Percentiles rank a stretch among this genome's conserved stretches.
Conservation (phyloP, 2,888 invertebrate species). For the Cacoxenus indagator region DNA sequence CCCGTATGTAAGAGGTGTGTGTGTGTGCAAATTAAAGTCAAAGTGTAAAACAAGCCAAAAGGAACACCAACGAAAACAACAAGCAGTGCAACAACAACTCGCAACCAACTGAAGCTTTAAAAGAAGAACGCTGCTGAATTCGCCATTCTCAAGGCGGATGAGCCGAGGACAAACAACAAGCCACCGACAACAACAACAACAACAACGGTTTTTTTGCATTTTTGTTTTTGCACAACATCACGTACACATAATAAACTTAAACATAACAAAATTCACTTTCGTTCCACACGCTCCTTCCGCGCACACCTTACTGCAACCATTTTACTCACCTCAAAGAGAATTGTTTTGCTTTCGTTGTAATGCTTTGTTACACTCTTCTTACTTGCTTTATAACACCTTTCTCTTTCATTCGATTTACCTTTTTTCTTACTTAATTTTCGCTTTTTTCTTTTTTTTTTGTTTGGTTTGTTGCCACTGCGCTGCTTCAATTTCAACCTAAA, state of each 20-base stretch:
- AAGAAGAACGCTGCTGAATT: background rate
- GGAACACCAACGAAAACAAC: background rate
- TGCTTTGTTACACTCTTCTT: conserved; percentile 4
- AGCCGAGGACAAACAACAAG: background rate
- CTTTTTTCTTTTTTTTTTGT: conserved; percentile 39
- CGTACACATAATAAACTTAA: conserved; percentile 64
- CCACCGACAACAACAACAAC: background rate
- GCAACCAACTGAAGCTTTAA: background rate
- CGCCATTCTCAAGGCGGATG: too few relatives aligned
- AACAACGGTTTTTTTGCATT: conserved; percentile 48
- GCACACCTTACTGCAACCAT: background rate
- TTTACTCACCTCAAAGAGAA: background rate
- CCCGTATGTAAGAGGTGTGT: background rate
- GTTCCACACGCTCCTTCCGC: background rate
- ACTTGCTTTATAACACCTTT: background rate
- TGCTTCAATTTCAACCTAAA: conserved; percentile 63
- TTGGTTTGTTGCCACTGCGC: conserved; percentile 42
- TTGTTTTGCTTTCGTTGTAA: background rate
- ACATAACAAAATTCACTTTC: conserved; percentile 61
- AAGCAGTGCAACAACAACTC: background rate
- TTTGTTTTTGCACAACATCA: conserved; percentile 55
- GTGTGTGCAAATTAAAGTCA: conserved; percentile 6
- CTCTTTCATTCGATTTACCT: background rate
- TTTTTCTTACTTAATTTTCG: conserved; percentile 39
- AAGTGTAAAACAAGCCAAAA: background rate